These are phyloP conservation scores for Phorcus lineatus DNA, from an alignment of 2,888 invertebrate species.

Conservation along the genomic window DNA sequence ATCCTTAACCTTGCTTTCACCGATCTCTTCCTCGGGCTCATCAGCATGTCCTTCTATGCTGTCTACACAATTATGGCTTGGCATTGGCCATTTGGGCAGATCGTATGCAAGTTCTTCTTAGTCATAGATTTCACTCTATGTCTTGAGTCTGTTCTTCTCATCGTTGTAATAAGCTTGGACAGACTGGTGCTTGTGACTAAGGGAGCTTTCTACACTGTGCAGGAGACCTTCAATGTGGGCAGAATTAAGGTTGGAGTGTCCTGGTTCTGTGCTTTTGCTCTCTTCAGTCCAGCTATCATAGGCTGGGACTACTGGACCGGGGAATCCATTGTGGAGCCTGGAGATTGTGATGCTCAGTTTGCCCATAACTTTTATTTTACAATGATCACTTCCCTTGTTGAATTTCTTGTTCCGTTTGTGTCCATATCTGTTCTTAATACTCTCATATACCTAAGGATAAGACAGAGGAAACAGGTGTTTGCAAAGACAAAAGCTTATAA, in stretches of 20 bases:
- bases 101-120: conserved; percentile 56
- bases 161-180: conserved; percentile 57
- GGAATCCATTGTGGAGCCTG: conserved; percentile 42
- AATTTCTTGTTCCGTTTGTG: conserved; percentile 55
- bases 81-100: conserved; percentile 54
- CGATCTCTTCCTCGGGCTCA: conserved; percentile 49
- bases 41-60: conserved; percentile 59
- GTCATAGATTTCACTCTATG: conserved; percentile 55
- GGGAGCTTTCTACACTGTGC: conserved; percentile 46
- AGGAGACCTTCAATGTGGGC: conserved; percentile 45
- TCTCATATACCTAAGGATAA: conserved; percentile 50
- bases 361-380: conserved; percentile 47
- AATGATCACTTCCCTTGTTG: conserved; percentile 47
- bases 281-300: conserved; percentile 59
- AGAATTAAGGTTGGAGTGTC: conserved; percentile 39
- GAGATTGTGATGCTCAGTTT: conserved; percentile 61
- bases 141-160: conserved; percentile 50
- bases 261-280: conserved; percentile 50
- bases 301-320: conserved; percentile 57
- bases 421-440: conserved; percentile 45
- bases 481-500: neutral
- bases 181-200: conserved; percentile 47
- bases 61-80: conserved; percentile 48
- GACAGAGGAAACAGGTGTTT: conserved; percentile 31
- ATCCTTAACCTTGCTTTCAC: conserved; percentile 56